Evolutionary conservation across 2,888 invertebrate genomes (phyloP), one percentile per base, ranked within the genome.

Genomic region (Frankliniella fusca): DNA sequence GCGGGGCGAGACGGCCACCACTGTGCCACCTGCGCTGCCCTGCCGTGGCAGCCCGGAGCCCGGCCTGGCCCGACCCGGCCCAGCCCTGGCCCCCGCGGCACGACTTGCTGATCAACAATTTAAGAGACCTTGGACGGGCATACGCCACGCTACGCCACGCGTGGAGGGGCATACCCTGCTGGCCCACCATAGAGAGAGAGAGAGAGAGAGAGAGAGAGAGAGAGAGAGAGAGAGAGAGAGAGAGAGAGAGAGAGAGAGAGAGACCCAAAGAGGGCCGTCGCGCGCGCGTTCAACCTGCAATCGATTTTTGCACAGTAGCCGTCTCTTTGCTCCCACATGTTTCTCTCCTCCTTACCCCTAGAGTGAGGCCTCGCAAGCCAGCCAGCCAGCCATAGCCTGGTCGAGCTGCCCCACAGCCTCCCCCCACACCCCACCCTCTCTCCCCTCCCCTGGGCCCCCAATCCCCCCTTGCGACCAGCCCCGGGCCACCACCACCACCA

Each of bases 41-140:
- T 12, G 18, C 38, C 54, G 15, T 54, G 54, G 5, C 54, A 54
- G 50, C 50, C 50, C 50, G 10, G 10, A 20, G 15, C 65, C 7
- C 3, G 65, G 18, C n/a, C 65, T n/a, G 65, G 65, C 3, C n/a
- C 65, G n/a, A n/a, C n/a, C 54, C 15, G 15, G 54, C 3, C 54
- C 11, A 2, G 65, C 20, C 65, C n/a, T 10, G 20, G 65, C n/a
- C 54, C 54, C 15, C 54, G 54, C 18, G 7, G 3, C 54, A 54
- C 15, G 54, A 18, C 54, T 54, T 15, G 70, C 70, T 70, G 70
- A 70, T 70, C 70, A 70, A 70, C 70, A 70, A 70, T 70, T 70
- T 70, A 70, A 10, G 23, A 23, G 70, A 70, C 70, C 70, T 70
- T 70, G 70, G 65, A 23, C 70, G 70, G n/a, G 70, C 54, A 54